Conservation (phyloP, 2,888 invertebrate genomes). For the Lasioglossum villosulum region DNA sequence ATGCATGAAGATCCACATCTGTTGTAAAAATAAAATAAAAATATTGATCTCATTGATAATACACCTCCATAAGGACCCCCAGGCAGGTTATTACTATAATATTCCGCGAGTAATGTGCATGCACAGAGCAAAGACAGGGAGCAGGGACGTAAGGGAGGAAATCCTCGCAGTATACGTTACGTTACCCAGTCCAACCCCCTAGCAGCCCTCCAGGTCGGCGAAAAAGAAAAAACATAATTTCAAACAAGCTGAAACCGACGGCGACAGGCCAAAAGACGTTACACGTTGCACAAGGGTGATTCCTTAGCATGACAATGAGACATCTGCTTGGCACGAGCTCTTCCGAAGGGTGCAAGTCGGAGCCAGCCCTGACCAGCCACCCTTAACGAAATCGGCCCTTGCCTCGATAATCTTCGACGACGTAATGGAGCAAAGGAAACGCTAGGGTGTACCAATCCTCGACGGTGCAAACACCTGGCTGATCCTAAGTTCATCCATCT, state of each 20-base stretch:
- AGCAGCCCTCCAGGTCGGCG: slow-evolving; percentile 26
- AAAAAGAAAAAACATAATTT: slow-evolving; percentile 61
- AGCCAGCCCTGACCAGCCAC: slow-evolving; percentile 69
- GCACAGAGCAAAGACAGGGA: not conserved
- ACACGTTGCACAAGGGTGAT: slow-evolving; percentile 74
- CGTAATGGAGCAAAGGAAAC: slow-evolving; percentile 64
- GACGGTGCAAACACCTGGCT: slow-evolving; percentile 64
- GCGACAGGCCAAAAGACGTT: slow-evolving; percentile 76
- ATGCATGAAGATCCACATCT: not conserved
- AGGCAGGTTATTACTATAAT: not conserved
- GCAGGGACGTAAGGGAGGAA: not conserved
- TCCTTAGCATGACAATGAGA: slow-evolving; percentile 83
- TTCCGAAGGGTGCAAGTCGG: slow-evolving; percentile 70
- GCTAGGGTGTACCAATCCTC: slow-evolving; percentile 40
- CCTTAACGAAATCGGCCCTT: slow-evolving; percentile 73
- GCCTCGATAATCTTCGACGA: slow-evolving; percentile 71
- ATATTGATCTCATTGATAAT: not conserved
- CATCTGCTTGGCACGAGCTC: slow-evolving; percentile 83
- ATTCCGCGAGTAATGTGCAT: not conserved
- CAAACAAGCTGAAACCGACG: slow-evolving; percentile 69
- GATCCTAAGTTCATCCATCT: slow-evolving; percentile 61
- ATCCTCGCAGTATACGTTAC: slow-evolving; percentile 64
- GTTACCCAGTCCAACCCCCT: slow-evolving; percentile 54
- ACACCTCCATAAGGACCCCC: not conserved
- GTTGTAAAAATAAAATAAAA: not conserved